phyloP scores from a whole-genome alignment of 2,888 invertebrate species.

The Eupithecia tripunctaria region DNA sequence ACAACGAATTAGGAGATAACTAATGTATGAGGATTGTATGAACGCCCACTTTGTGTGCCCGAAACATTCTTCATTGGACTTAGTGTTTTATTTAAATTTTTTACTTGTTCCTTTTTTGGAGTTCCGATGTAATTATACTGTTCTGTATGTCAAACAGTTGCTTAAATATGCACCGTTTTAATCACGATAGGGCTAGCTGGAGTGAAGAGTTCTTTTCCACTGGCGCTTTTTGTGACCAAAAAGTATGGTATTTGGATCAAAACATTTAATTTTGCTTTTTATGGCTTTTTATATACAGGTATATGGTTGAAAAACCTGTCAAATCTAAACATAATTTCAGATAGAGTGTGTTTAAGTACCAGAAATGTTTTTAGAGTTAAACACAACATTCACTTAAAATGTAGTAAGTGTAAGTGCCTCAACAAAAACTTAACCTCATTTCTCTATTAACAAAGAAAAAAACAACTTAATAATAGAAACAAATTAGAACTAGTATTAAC shows the following conservation, averaged over 20 bases:
- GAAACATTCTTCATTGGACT: constrained; percentile 78
- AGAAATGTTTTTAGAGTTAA: background rate
- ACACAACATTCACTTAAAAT: no score
- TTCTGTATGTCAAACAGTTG: constrained; percentile 43
- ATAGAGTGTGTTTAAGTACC: background rate
- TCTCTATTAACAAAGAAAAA: no score
- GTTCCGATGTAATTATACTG: constrained; percentile 68
- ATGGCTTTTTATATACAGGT: no score
- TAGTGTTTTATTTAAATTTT: constrained; percentile 58
- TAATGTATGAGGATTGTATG: constrained; percentile 68
- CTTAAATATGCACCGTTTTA: constrained; percentile 42
- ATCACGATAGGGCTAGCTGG: constrained; percentile 24
- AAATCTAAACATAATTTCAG: background rate
- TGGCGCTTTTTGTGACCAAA: constrained; percentile 3
- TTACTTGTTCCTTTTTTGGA: constrained; percentile 56
- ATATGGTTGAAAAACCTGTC: no score
- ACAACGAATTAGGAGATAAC: constrained; percentile 82
- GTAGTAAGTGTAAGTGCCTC: no score
- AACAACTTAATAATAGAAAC: no score
- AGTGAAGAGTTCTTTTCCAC: constrained; percentile 16
- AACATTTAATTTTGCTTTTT: background rate
- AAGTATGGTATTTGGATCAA: background rate
- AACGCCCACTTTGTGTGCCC: constrained; percentile 73
- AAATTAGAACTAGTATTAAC: no score
- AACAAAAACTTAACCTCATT: no score